These are phyloP conservation scores for Orgyia antiqua DNA, from an alignment of 2,888 invertebrate species.

Conservation along the genomic window DNA sequence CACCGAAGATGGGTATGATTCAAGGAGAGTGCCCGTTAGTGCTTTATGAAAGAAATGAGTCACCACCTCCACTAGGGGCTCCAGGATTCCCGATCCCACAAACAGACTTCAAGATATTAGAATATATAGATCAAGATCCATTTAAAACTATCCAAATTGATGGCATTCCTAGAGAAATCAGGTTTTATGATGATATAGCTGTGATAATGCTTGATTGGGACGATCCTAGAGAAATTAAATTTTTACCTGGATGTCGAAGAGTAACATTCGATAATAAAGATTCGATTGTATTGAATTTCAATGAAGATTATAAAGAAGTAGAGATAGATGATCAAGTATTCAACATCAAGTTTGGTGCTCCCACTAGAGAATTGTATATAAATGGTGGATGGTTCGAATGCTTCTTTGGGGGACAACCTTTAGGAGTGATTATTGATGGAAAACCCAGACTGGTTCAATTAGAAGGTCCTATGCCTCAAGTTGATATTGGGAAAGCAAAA, in stretches of 20 bases:
- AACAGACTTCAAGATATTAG: conserved; percentile 54
- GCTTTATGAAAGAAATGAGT: conserved; percentile 49
- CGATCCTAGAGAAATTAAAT: conserved; percentile 90
- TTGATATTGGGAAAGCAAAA: conserved; percentile 89
- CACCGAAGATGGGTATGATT: conserved; percentile 53
- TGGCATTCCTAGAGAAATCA: conserved; percentile 86
- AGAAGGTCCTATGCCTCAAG: conserved; percentile 95
- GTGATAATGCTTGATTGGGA: conserved; percentile 91
- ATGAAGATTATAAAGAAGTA: conserved; percentile 85
- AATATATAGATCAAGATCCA: conserved; percentile 79
- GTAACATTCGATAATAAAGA: conserved; percentile 88
- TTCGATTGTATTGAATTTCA: conserved; percentile 79
- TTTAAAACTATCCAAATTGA: conserved; percentile 91
- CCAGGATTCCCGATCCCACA: conserved; percentile 54
- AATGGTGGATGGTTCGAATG: conserved; percentile 94
- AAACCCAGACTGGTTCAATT: conserved; percentile 88
- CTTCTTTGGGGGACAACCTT: conserved; percentile 93
- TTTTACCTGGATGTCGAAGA: conserved; percentile 87
- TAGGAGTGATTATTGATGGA: conserved; percentile 88
- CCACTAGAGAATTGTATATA: conserved; percentile 93
- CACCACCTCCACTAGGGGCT: conserved; percentile 61
- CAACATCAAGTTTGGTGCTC: conserved; percentile 92
- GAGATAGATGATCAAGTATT: conserved; percentile 85
- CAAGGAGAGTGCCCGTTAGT: conserved; percentile 55
- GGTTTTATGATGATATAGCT: conserved; percentile 91